phyloP scores from a whole-genome alignment of 2,797 vertebrate genomes.

The Cryptoprocta ferox region DNA sequence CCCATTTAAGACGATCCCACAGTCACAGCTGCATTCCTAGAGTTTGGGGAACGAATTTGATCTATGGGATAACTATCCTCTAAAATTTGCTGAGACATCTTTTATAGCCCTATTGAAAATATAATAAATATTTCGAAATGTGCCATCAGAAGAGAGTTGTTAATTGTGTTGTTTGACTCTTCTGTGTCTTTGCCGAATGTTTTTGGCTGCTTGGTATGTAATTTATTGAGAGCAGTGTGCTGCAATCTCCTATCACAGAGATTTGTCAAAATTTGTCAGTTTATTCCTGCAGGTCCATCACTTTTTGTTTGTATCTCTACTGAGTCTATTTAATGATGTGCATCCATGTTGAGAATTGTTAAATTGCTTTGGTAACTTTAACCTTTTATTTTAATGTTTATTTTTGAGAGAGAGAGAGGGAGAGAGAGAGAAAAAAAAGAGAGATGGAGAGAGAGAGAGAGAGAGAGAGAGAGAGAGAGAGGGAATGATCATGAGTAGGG shows the following conservation, averaged over 20 bases:
- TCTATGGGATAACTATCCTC: background rate
- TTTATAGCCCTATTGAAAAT: background rate
- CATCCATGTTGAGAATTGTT: background rate
- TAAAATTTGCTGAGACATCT: background rate
- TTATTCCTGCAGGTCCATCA: background rate
- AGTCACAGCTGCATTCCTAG: background rate
- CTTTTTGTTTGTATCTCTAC: background rate
- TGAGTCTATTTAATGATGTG: conserved; percentile 19
- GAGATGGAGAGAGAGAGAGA: too few relatives aligned
- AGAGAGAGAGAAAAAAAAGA: too few relatives aligned
- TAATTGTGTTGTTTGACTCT: background rate
- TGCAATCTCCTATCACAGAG: background rate
- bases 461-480: too few relatives aligned
- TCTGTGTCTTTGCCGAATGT: background rate
- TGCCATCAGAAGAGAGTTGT: background rate
- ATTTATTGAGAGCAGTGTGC: background rate
- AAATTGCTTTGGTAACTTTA: background rate
- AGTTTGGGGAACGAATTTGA: background rate
- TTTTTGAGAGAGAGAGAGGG: too few relatives aligned
- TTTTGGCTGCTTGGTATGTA: background rate
- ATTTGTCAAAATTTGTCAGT: background rate
- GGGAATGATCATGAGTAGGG: too few relatives aligned
- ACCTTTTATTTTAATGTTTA: too few relatives aligned
- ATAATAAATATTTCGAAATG: background rate
- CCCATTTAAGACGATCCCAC: background rate